Percentiles rank a stretch among this genome's conserved stretches.
Evolutionary conservation across 2,888 invertebrate species (phyloP).

Genomic region (Diaperis boleti): DNA sequence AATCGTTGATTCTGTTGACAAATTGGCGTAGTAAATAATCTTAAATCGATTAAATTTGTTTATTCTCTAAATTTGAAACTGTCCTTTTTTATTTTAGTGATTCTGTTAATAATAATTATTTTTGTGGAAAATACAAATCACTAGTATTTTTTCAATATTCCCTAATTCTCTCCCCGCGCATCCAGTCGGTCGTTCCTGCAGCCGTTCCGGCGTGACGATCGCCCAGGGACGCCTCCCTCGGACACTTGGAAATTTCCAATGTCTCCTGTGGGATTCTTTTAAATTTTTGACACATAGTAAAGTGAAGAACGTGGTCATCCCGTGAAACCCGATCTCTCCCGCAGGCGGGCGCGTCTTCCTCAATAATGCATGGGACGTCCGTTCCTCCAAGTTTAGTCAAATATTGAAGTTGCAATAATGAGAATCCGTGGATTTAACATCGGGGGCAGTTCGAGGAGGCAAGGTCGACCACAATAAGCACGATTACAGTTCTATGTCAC

Average conservation of each 20-base stretch:
- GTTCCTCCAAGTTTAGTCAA: conserved; percentile 32
- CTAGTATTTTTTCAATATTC: too few relatives aligned
- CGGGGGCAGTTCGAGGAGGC: conserved; percentile 41
- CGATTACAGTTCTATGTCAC: conserved; percentile 68
- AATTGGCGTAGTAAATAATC: too few relatives aligned
- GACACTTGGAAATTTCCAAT: conserved; percentile 67
- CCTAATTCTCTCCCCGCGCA: too few relatives aligned
- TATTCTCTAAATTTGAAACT: too few relatives aligned
- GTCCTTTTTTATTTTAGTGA: too few relatives aligned
- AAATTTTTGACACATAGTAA: conserved; percentile 68
- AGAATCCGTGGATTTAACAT: conserved; percentile 43
- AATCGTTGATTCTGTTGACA: too few relatives aligned
- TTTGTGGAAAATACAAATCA: too few relatives aligned
- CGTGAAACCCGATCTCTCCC: conserved; percentile 60
- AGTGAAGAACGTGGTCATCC: conserved; percentile 66
- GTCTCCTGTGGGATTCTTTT: conserved; percentile 66
- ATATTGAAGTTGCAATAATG: conserved; percentile 44
- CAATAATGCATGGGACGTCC: conserved; percentile 48
- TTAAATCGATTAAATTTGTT: too few relatives aligned
- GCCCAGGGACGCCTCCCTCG: conserved; percentile 65
- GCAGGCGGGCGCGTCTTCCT: conserved; percentile 46
- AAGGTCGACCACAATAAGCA: conserved; percentile 66
- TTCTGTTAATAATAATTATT: too few relatives aligned
- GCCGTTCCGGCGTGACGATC: conserved; percentile 60
- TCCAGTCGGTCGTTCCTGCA: conserved; percentile 20